Base-by-base conservation (phyloP, 1,140 invertebrate genomes). In the Lethrus apterus region DNA sequence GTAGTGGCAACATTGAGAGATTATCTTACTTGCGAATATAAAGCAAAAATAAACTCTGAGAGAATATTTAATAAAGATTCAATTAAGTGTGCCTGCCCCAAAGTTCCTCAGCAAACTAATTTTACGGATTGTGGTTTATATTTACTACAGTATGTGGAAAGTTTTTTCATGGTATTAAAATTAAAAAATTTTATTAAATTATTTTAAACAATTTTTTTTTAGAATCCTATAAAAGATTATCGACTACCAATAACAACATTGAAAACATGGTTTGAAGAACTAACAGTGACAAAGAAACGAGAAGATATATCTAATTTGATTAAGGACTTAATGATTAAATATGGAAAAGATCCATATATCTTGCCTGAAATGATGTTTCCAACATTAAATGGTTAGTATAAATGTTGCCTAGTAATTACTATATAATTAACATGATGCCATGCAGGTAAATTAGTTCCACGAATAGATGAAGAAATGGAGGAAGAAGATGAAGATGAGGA, bases 111-210 rank as follows among this genome's bases (percentile, higher is more conserved):
- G 63, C 96, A 99, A 72, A 91, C 83, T 48, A 98, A 98, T 73
- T 93, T 85, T 64, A 91, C 86, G 26, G 96, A 99, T 69, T 99
- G 96, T 73, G 96, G 96, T 2, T 72, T 98, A 4, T 98, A 91
- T 70, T 71, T 98, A 29, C 72, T 98, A 21, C 91, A 98, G 66
- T 98, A 95, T 76, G 91, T 92, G 3, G 93, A 98, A 72, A 83
- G 82, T 44, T 99, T 98, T 73, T 95, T 98, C 63, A 77, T 79
- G 69, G 83, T 83, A 68, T 35, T 36, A 19, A 32, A 2, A 8
- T 44, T 18, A 36, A 13, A 1, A 20, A 20, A 13, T 1, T 19
- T 13, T 13, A 36, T 1, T 20, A 3, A 33, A 1, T 29, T 34
- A 29, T 23, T 19, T 21, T 44, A 44, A 10, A 52, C 32, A 44